A percentile compares a stretch with the other conserved stretches of the same genome.
phyloP scores from a whole-genome alignment of 1,140 invertebrate genomes.

The Drosophila willistoni region DNA sequence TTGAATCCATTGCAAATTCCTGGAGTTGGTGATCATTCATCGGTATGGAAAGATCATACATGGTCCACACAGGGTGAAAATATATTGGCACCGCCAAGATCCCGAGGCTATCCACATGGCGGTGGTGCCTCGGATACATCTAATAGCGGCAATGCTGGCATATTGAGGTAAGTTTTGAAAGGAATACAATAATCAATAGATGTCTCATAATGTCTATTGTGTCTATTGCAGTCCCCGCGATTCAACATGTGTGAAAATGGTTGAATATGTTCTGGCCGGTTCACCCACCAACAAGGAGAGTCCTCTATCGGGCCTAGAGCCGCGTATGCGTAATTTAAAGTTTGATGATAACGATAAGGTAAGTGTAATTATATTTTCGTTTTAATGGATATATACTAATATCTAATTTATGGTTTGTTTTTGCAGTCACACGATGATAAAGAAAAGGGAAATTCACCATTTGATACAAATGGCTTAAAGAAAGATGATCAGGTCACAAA shows the following conservation, averaged over 20 bases:
- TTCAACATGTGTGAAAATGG: constrained; percentile 96
- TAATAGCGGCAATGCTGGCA: constrained; percentile 78
- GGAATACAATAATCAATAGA: not conserved
- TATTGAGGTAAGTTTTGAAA: constrained; percentile 69
- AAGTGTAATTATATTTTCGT: not conserved
- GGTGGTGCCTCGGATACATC: constrained; percentile 71
- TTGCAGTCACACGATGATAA: constrained; percentile 85
- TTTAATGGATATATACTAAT: not conserved
- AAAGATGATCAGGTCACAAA: constrained; percentile 88
- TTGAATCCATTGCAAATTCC: constrained; percentile 80
- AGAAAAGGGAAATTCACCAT: constrained; percentile 88
- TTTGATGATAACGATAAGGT: constrained; percentile 85
- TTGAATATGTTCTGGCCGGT: constrained; percentile 97
- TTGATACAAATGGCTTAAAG: constrained; percentile 85
- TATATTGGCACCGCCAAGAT: constrained; percentile 75
- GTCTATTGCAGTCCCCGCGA: constrained; percentile 85
- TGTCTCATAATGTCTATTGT: not conserved
- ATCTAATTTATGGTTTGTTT: not conserved
- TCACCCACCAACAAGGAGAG: constrained; percentile 93
- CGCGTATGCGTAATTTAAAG: constrained; percentile 89
- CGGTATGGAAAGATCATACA: constrained; percentile 82
- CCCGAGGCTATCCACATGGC: constrained; percentile 73
- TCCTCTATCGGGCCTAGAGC: constrained; percentile 86
- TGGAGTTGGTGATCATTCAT: constrained; percentile 77
- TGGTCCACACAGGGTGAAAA: constrained; percentile 82